Evolutionary conservation across 2,113 vertebrate species (phyloP).

Genomic region (Notarius lentiginosus): DNA sequence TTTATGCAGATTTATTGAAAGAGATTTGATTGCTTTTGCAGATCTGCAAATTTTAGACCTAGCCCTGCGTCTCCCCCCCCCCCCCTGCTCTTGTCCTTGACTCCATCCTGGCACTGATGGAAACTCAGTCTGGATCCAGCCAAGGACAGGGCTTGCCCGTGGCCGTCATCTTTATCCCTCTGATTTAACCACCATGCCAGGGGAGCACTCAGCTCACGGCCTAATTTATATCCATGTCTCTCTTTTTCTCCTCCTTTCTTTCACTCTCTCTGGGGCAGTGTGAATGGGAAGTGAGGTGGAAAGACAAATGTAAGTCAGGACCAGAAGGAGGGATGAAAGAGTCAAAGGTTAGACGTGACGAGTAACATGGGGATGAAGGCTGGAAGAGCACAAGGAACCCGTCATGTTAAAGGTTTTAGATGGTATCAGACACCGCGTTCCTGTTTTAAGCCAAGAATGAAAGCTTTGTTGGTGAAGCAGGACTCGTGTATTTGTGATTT

Average conservation of each 20-base stretch:
- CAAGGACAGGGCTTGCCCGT: constrained; percentile 27
- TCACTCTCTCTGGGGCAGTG: constrained; percentile 37
- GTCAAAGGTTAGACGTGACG: constrained; percentile 21
- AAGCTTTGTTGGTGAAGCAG: neutral
- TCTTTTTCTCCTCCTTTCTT: constrained; percentile 3
- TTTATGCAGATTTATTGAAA: constrained; percentile 71
- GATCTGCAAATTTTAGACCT: constrained; percentile 22
- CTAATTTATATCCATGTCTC: constrained; percentile 20
- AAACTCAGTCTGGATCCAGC: constrained; percentile 33
- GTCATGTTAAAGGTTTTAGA: neutral
- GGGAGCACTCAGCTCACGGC: constrained; percentile 24
- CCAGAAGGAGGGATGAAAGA: constrained; percentile 3
- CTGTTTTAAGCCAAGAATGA: neutral
- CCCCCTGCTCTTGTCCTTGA: constrained; percentile 8
- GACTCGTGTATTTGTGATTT: neutral
- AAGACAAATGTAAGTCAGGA: constrained; percentile 49
- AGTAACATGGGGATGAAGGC: neutral
- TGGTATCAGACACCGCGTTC: neutral
- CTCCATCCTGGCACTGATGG: constrained; percentile 38
- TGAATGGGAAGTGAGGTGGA: constrained; percentile 26
- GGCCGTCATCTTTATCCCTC: constrained; percentile 27
- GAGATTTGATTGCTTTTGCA: constrained; percentile 66
- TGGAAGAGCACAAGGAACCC: neutral
- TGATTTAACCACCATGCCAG: constrained; percentile 36
- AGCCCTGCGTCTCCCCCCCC: constrained; percentile 24